Conservation (phyloP, 2,797 vertebrate species). For the Falco columbarius region DNA sequence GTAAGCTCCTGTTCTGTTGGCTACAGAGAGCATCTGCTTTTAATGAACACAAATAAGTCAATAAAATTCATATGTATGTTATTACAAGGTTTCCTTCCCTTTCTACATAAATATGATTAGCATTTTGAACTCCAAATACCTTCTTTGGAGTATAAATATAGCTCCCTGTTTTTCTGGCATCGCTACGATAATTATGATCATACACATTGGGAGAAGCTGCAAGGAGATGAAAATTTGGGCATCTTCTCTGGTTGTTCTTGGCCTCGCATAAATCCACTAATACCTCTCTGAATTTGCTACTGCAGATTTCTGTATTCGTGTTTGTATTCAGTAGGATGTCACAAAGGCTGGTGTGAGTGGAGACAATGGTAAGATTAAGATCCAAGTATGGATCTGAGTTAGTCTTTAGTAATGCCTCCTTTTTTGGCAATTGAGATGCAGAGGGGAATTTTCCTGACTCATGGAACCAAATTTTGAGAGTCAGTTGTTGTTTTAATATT, state of each 20-base stretch:
- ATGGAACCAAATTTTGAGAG: background rate
- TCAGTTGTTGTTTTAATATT: background rate
- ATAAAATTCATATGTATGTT: background rate
- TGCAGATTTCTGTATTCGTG: background rate
- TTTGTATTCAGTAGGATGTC: background rate
- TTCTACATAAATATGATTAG: slow-evolving; percentile 1
- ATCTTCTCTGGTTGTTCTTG: background rate
- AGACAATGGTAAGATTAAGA: background rate
- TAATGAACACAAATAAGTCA: slow-evolving; percentile 29
- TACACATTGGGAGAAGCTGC: background rate
- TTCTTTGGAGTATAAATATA: slow-evolving; percentile 17
- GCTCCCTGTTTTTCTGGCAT: background rate
- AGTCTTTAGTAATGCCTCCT: background rate
- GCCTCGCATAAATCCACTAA: background rate
- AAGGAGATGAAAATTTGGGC: background rate
- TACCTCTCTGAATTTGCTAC: background rate
- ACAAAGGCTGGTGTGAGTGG: background rate
- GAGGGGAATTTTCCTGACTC: background rate
- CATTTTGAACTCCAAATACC: background rate
- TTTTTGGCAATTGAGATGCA: background rate
- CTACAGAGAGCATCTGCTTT: background rate
- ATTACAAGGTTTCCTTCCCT: background rate
- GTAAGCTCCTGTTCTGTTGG: background rate
- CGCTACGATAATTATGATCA: background rate
- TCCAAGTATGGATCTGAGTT: background rate